phyloP scores from a whole-genome alignment of 2,888 invertebrate species.

The Crioceris asparagi region DNA sequence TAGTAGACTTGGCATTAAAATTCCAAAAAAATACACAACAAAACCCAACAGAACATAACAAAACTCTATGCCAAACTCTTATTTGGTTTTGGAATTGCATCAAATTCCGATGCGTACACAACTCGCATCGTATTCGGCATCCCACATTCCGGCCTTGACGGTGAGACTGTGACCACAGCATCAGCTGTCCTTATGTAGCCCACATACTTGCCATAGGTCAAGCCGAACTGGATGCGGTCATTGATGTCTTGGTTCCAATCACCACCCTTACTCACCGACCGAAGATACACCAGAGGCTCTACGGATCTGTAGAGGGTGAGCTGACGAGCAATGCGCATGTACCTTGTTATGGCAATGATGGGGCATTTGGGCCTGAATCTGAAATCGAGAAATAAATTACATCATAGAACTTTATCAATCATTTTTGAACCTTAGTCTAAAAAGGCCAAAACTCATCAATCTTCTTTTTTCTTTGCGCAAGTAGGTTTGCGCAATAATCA shows the following conservation, averaged over 20 bases:
- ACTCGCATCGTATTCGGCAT: constrained; percentile 61
- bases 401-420: too few relatives aligned
- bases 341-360: constrained; percentile 61
- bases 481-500: too few relatives aligned
- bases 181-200: constrained; percentile 60
- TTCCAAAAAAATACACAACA: too few relatives aligned
- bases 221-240: constrained; percentile 46
- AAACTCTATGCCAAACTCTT: too few relatives aligned
- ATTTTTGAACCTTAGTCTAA: too few relatives aligned
- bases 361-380: constrained; percentile 55
- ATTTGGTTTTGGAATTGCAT: constrained; percentile 13
- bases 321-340: constrained; percentile 56
- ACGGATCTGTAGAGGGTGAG: constrained; percentile 49
- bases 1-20: too few relatives aligned
- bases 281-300: constrained; percentile 46
- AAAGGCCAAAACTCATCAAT: too few relatives aligned
- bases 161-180: constrained; percentile 58
- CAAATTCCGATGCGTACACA: constrained; percentile 40
- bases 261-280: constrained; percentile 16
- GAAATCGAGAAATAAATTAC: too few relatives aligned
- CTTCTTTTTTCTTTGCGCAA: too few relatives aligned
- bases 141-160: constrained; percentile 57
- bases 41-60: too few relatives aligned
- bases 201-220: constrained; percentile 49
- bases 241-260: constrained; percentile 53